Conservation (phyloP, 2,797 vertebrate genomes). For the Arnoldichthys spilopterus region DNA sequence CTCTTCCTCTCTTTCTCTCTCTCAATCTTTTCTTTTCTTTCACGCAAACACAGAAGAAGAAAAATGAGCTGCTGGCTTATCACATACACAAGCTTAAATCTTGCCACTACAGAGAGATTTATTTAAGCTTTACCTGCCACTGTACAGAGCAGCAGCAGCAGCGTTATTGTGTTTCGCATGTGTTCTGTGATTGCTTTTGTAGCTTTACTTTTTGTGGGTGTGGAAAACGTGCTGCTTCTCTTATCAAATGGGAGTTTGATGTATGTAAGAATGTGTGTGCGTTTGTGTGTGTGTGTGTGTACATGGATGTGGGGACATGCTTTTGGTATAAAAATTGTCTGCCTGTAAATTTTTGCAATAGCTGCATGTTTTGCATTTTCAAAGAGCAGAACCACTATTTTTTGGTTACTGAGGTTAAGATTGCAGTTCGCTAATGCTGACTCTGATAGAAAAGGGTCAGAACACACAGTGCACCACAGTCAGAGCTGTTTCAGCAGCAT, state of each 20-base stretch:
- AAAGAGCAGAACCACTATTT: no score
- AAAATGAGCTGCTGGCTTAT: constrained; percentile 12
- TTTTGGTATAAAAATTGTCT: no score
- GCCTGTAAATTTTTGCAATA: no score
- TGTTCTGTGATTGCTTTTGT: constrained; percentile 22
- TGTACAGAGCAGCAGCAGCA: neutral
- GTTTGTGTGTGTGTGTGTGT: neutral
- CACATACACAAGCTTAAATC: constrained; percentile 35
- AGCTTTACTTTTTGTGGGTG: constrained; percentile 12
- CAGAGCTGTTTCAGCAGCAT: no score
- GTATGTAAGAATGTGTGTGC: neutral
- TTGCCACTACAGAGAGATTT: constrained; percentile 35
- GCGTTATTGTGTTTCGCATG: constrained; percentile 1
- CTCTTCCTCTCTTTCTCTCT: neutral
- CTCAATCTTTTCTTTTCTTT: neutral
- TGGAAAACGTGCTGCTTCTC: neutral
- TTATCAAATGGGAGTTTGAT: neutral
- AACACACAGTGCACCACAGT: no score
- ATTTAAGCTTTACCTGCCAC: constrained; percentile 37
- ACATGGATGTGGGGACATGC: neutral
- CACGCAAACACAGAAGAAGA: neutral
- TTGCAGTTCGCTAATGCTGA: no score
- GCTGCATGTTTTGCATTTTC: no score
- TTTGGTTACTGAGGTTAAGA: no score
- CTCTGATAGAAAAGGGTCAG: no score